Evolutionary conservation across 2,888 invertebrate genomes (phyloP).

Genomic region (Coleophora flavipennella): DNA sequence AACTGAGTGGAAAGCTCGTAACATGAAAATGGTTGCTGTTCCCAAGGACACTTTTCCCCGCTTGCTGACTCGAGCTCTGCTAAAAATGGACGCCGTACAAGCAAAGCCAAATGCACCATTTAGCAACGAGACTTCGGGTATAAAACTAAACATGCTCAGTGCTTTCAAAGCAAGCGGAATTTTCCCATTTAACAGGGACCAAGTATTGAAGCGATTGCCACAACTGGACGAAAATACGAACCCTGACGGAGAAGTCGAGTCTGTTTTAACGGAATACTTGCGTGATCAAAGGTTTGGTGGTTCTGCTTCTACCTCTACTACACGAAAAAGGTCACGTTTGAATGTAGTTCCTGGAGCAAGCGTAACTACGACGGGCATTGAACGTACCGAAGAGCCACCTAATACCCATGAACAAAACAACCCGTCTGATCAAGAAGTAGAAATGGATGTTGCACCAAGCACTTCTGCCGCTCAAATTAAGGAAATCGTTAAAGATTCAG

Average conservation of each 20-base stretch:
- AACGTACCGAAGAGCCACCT: neutral
- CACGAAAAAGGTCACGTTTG: neutral
- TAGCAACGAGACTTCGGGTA: neutral
- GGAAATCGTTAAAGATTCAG: too few relatives aligned
- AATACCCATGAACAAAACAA: neutral
- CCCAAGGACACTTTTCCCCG: constrained; percentile 9
- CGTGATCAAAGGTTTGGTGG: neutral
- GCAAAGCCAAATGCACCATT: constrained; percentile 1
- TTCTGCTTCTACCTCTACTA: neutral
- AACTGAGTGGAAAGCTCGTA: constrained; percentile 5
- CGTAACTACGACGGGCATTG: neutral
- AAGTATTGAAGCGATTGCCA: constrained; percentile 6
- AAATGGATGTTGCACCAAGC: neutral
- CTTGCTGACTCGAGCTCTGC: constrained; percentile 5
- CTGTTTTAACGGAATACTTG: neutral
- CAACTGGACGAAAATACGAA: neutral
- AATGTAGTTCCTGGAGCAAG: neutral
- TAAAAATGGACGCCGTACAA: constrained; percentile 5
- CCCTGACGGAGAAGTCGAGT: neutral
- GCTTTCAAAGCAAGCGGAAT: constrained; percentile 8
- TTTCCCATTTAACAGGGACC: constrained; percentile 6
- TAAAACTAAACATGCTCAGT: constrained; percentile 10
- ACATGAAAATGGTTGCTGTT: constrained; percentile 2
- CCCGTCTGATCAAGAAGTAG: neutral
- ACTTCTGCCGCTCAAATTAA: too few relatives aligned